Evolutionary conservation across 2,113 vertebrate genomes (phyloP).

Genomic region (Psilopsiagon aurifrons): DNA sequence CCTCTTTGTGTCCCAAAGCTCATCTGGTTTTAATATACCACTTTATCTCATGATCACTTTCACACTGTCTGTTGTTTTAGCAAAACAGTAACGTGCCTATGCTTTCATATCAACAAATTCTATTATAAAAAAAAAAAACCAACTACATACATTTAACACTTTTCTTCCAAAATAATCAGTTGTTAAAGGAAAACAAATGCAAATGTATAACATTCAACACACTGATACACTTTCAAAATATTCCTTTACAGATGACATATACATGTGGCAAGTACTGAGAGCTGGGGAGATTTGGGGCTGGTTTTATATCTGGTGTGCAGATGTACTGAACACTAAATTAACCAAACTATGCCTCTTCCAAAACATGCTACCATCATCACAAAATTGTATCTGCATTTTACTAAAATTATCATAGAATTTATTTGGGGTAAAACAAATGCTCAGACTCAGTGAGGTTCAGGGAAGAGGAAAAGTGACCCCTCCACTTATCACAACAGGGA

Average conservation of each 20-base stretch:
- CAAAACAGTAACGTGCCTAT: background rate
- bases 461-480: background rate
- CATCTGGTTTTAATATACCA: background rate
- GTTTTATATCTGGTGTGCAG: background rate
- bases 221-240: background rate
- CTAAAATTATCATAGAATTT: background rate
- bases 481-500: background rate
- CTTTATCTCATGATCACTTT: background rate
- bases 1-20: background rate
- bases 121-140: background rate
- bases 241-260: background rate
- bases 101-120: background rate
- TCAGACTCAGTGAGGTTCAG: background rate
- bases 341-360: background rate
- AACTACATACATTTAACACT: background rate
- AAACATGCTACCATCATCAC: background rate
- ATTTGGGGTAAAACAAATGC: background rate
- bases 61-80: background rate
- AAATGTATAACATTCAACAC: background rate
- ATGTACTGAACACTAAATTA: background rate
- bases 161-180: background rate
- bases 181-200: background rate
- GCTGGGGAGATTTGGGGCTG: background rate
- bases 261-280: background rate
- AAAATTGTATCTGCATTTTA: rapidly evolving